Conservation (phyloP, 2,797 vertebrate genomes). For the Bradypodion ventrale region DNA sequence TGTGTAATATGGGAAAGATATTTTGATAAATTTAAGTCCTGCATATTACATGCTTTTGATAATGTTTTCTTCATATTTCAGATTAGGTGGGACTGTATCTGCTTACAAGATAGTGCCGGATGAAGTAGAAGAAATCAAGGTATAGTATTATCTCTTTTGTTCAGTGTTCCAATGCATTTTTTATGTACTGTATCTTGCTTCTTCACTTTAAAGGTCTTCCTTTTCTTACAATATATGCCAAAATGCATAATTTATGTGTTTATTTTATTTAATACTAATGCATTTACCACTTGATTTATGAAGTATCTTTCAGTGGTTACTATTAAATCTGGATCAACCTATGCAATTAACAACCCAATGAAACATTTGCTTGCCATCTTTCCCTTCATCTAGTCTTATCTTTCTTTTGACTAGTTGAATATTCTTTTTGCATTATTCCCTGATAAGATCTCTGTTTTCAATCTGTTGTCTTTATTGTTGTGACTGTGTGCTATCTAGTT, state of each 20-base stretch:
- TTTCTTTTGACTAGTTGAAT: too few species aligned
- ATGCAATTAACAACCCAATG: conserved; percentile 30
- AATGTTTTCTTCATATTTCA: conserved; percentile 78
- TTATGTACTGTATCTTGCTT: conserved; percentile 25
- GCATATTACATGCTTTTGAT: conserved; percentile 60
- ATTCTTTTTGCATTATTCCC: too few species aligned
- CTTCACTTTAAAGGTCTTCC: not conserved
- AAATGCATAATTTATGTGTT: too few species aligned
- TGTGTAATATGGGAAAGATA: too few species aligned
- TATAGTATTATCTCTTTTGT: conserved; percentile 74
- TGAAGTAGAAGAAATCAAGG: conserved; percentile 99
- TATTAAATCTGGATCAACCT: conserved; percentile 29
- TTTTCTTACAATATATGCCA: not conserved
- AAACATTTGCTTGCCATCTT: conserved; percentile 18
- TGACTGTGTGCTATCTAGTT: too few species aligned
- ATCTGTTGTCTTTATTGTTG: too few species aligned
- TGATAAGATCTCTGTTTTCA: too few species aligned
- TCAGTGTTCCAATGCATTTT: conserved; percentile 43
- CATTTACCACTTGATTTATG: not conserved
- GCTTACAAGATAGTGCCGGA: conserved; percentile 99
- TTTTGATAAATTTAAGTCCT: too few species aligned
- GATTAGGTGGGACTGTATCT: conserved; percentile 95
- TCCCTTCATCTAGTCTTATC: too few species aligned
- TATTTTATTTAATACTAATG: too few species aligned
- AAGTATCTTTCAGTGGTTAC: conserved; percentile 25